A percentile compares a stretch with the other conserved stretches of the same genome.
phyloP scores from a whole-genome alignment of 2,797 vertebrate genomes.

The Enteromius viviparus region DNA sequence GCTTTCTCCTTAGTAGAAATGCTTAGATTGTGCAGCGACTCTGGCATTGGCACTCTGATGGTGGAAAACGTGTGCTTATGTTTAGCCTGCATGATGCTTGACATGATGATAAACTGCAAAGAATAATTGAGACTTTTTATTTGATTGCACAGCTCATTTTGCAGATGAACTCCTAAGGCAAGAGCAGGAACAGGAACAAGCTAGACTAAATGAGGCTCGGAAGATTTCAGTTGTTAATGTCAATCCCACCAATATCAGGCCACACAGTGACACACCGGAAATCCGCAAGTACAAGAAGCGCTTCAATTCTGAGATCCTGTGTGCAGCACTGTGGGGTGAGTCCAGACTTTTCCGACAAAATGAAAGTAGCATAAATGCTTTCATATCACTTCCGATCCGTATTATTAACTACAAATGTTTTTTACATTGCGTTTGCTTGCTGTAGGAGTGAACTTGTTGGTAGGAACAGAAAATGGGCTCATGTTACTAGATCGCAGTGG shows the following conservation, averaged over 20 bases:
- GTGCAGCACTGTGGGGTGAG: constrained; percentile 96
- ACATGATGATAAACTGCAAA: not conserved
- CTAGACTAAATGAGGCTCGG: constrained; percentile 93
- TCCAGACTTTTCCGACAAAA: not conserved
- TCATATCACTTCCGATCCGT: not conserved
- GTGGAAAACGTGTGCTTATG: not conserved
- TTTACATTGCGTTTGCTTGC: constrained; percentile 34
- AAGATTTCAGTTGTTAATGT: constrained; percentile 99
- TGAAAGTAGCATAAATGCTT: not conserved
- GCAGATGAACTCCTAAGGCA: constrained; percentile 92
- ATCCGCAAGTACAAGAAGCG: constrained; percentile 99
- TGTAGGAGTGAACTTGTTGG: constrained; percentile 93
- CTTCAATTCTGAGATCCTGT: constrained; percentile 98
- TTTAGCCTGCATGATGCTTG: not conserved
- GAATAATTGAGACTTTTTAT: not conserved
- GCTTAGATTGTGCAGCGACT: not conserved
- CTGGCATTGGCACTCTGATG: not conserved
- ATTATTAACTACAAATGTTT: not conserved
- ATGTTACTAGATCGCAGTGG: constrained; percentile 97
- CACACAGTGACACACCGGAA: constrained; percentile 97
- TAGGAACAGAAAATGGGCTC: constrained; percentile 96
- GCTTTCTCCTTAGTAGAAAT: not conserved
- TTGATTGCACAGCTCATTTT: constrained; percentile 79
- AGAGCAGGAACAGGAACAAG: constrained; percentile 85
- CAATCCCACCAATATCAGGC: constrained; percentile 97